These are phyloP conservation scores for Drosophila antonietae DNA, from an alignment of 2,888 invertebrate species.

Conservation along the genomic window DNA sequence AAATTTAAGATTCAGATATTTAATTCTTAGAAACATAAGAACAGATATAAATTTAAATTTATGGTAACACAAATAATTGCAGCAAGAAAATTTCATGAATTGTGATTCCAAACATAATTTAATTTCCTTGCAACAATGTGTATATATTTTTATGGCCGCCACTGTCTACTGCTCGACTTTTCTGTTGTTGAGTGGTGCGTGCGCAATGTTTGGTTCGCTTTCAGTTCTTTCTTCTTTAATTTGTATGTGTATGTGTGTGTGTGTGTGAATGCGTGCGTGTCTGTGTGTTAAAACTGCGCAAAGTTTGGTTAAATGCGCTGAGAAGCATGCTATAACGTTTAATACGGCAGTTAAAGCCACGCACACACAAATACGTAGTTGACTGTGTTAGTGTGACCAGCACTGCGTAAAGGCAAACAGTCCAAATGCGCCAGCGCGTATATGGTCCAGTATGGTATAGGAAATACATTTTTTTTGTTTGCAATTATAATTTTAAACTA, in stretches of 20 bases:
- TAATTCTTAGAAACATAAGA: no score
- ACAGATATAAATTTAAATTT: no score
- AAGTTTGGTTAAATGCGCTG: slow-evolving; percentile 53
- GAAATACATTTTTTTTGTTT: not conserved
- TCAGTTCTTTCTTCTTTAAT: not conserved
- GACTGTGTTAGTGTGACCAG: slow-evolving; percentile 14
- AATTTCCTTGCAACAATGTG: not conserved
- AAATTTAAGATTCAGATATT: no score
- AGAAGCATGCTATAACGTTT: slow-evolving; percentile 63
- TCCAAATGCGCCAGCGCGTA: slow-evolving; percentile 42
- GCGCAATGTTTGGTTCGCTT: slow-evolving; percentile 50
- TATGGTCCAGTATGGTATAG: not conserved
- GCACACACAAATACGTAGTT: slow-evolving; percentile 6
- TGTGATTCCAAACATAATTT: no score
- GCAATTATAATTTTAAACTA: not conserved
- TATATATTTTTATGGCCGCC: slow-evolving; percentile 6
- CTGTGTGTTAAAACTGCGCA: slow-evolving; percentile 46
- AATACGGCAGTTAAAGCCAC: slow-evolving; percentile 18
- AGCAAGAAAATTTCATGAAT: not conserved
- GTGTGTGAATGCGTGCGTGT: not conserved
- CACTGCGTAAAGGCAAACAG: slow-evolving; percentile 32
- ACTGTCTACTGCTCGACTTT: slow-evolving; percentile 26
- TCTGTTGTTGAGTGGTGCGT: slow-evolving; percentile 52
- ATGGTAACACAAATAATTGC: no score
- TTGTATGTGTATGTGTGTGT: slow-evolving; percentile 2